These are phyloP conservation scores for Microplitis deprimator DNA, from an alignment of 2,888 invertebrate species.

Conservation along the genomic window DNA sequence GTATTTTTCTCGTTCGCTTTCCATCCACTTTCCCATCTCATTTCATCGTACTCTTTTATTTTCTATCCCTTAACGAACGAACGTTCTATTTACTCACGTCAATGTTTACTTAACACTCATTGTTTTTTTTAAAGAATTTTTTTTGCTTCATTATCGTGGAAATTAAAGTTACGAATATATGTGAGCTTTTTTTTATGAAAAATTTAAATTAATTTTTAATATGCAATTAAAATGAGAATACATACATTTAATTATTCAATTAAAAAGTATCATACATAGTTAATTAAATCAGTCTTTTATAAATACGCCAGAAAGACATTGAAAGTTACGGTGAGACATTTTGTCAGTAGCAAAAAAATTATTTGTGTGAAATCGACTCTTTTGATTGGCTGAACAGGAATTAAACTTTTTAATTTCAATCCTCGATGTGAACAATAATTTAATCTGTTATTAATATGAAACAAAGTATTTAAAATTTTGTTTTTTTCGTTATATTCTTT, in stretches of 20 bases:
- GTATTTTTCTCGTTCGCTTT: slow-evolving; percentile 24
- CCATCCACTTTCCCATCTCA: slow-evolving; percentile 46
- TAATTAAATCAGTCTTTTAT: too few species aligned
- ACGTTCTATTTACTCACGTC: slow-evolving; percentile 64
- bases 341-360: too few species aligned
- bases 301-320: too few species aligned
- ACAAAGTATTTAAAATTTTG: too few species aligned
- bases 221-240: neutral
- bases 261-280: too few species aligned
- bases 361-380: too few species aligned
- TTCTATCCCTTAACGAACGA: slow-evolving; percentile 53
- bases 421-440: too few species aligned
- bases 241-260: too few species aligned
- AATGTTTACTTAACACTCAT: slow-evolving; percentile 65
- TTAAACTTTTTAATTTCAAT: too few species aligned
- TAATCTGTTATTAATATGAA: too few species aligned
- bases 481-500: neutral
- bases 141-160: slow-evolving; percentile 35
- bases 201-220: neutral
- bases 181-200: slow-evolving; percentile 60
- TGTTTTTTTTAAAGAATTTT: slow-evolving; percentile 54
- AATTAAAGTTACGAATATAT: neutral
- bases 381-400: too few species aligned
- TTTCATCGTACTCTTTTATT: slow-evolving; percentile 28
- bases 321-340: too few species aligned